Evolutionary conservation across 2,113 vertebrate species (phyloP), one percentile per base, ranked within the genome.

Genomic region (Hemiprocne comata): DNA sequence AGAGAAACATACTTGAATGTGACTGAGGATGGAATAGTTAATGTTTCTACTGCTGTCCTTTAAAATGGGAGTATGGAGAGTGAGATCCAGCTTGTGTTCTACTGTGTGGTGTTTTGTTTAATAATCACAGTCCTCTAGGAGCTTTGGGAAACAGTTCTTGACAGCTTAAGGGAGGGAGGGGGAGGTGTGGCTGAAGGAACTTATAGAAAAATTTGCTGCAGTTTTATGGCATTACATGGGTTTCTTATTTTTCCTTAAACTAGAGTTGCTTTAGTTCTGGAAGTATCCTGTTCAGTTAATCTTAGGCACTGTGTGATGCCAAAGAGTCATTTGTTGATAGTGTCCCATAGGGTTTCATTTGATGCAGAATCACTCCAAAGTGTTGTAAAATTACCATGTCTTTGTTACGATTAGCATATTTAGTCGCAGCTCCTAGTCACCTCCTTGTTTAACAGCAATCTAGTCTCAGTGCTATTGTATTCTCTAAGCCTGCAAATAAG

Each of bases 131-230:
- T 87, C 61, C 53, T 96, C 40, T 2, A 3, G 57, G 73, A 94
- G 61, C 69, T 87, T 91, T 94, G 73, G 65, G 65, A 91, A 87
- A 69, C 73, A n/a, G 61, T 81, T 92, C 53, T 61, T 94, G 65
- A 61, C 73, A 94, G 72, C 58, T 90, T 65, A 50, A 77, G 48
- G 65, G 53, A 48, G 33, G 25, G 53, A 17, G 53, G 26, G 46
- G 42, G 33, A 64, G n/a, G n/a, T 84, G 80, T 67, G 50, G 31
- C 58, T 89, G 71, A 54, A 91, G 62, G 48, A 76, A 53, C 18
- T 79, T 67, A n/a, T 54, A 76, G 84, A 71, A 91, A 53, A 51
- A 74, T 33, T 86, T 91, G 23, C 69, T 87, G 53, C 65, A 60
- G 42, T 64, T 92, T 82, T 61, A 80, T 64, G 44, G 23, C 26